Evolutionary conservation across 1,140 invertebrate genomes (phyloP).

Genomic region (Drosophila teissieri): DNA sequence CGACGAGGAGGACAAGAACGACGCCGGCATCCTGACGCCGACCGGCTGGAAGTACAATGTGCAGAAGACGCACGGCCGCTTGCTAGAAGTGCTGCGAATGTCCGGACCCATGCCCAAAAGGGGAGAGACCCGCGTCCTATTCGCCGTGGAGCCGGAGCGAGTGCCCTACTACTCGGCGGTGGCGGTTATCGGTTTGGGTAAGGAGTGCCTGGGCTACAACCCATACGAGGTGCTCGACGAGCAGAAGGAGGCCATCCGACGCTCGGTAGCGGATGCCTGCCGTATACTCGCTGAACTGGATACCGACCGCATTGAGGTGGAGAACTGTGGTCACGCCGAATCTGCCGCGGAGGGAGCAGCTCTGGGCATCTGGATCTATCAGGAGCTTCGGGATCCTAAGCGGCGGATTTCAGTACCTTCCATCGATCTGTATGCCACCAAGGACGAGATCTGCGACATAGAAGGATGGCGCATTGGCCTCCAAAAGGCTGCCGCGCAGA

Average conservation of each 20-base stretch:
- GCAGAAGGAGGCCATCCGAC: conserved; percentile 89
- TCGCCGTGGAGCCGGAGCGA: conserved; percentile 85
- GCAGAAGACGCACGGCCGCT: conserved; percentile 73
- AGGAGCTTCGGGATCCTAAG: conserved; percentile 79
- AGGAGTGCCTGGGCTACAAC: conserved; percentile 86
- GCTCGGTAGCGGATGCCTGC: conserved; percentile 89
- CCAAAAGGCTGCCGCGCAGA: conserved; percentile 92
- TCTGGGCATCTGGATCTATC: conserved; percentile 85
- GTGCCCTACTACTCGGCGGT: conserved; percentile 86
- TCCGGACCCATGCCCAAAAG: conserved; percentile 80
- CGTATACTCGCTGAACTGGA: conserved; percentile 81
- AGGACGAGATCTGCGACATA: conserved; percentile 85
- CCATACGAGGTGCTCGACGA: conserved; percentile 88
- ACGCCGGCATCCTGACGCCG: conserved; percentile 74
- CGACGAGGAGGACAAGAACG: conserved; percentile 77
- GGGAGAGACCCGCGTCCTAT: conserved; percentile 73
- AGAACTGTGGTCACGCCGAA: conserved; percentile 90
- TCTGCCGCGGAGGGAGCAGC: conserved; percentile 90
- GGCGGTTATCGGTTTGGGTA: conserved; percentile 90
- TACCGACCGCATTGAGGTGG: conserved; percentile 88
- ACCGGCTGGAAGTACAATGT: conserved; percentile 78
- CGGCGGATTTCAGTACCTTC: conserved; percentile 55
- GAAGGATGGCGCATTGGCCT: conserved; percentile 89
- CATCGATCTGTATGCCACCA: conserved; percentile 82
- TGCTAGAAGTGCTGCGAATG: conserved; percentile 78